These are phyloP conservation scores for Galeopterus variegatus DNA, from an alignment of 2,113 vertebrate species.

Conservation along the genomic window DNA sequence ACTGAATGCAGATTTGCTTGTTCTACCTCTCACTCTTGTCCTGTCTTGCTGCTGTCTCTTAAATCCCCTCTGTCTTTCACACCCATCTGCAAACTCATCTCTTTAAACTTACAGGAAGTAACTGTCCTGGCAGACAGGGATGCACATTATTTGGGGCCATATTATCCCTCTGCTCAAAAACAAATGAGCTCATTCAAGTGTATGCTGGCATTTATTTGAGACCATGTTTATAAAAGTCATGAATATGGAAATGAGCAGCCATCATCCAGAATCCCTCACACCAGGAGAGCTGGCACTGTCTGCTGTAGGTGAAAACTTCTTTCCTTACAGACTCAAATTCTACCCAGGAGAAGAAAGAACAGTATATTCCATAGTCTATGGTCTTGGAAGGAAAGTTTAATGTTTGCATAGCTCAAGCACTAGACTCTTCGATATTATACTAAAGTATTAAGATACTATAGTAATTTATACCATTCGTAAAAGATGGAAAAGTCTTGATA, in stretches of 20 bases:
- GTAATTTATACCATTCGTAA: neutral
- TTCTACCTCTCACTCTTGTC: neutral
- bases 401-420: neutral
- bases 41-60: neutral
- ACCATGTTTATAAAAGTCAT: constrained; percentile 36
- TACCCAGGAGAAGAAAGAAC: neutral
- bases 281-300: neutral
- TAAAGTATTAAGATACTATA: neutral
- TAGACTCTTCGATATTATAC: neutral
- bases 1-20: neutral
- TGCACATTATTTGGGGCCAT: neutral
- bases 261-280: neutral
- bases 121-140: neutral
- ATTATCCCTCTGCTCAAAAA: constrained; percentile 24
- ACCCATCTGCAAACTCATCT: neutral
- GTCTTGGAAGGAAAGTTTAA: neutral
- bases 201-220: neutral
- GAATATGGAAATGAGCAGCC: constrained; percentile 49
- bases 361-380: neutral
- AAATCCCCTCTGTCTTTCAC: neutral
- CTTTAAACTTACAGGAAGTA: neutral
- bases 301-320: neutral
- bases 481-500: neutral
- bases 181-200: constrained; percentile 56
- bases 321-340: neutral